These are phyloP conservation scores for Choreutis nemorana DNA, from an alignment of 2,888 invertebrate genomes.

Conservation along the genomic window DNA sequence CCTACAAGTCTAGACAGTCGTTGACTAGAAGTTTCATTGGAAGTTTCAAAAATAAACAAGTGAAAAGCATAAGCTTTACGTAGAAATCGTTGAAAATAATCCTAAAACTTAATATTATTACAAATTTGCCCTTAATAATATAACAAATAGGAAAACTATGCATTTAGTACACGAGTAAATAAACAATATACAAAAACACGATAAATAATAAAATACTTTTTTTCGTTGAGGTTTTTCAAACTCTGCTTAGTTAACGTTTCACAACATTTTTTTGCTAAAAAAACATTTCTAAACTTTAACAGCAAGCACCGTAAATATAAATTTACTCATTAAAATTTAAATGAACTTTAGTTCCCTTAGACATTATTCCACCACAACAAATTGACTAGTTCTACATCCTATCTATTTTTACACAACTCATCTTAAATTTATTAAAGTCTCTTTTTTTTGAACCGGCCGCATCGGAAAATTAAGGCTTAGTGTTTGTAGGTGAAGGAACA, in stretches of 20 bases:
- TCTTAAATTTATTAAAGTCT: slow-evolving; percentile 51
- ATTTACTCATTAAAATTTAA: slow-evolving; percentile 38
- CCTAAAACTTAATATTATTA: slow-evolving; percentile 48
- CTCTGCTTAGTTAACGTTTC: slow-evolving; percentile 24
- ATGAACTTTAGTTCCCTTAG: slow-evolving; percentile 52
- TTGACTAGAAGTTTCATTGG: slow-evolving; percentile 34
- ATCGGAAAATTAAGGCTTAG: slow-evolving; percentile 26
- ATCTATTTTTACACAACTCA: slow-evolving; percentile 41
- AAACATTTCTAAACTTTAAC: slow-evolving; percentile 48
- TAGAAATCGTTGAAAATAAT: slow-evolving; percentile 33
- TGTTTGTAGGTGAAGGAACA: slow-evolving; percentile 20
- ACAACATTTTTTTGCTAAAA: too few relatives aligned
- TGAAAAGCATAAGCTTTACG: slow-evolving; percentile 26
- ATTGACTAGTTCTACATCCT: slow-evolving; percentile 62
- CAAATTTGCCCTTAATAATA: slow-evolving; percentile 37
- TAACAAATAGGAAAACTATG: too few relatives aligned
- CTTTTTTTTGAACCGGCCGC: slow-evolving; percentile 60
- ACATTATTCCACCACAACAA: slow-evolving; percentile 59
- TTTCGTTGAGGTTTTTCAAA: slow-evolving; percentile 47
- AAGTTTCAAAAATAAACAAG: slow-evolving; percentile 21
- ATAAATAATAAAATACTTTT: slow-evolving; percentile 18
- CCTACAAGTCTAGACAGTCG: slow-evolving; percentile 51
- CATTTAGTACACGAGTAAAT: too few relatives aligned
- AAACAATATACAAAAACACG: too few relatives aligned
- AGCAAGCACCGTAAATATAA: slow-evolving; percentile 59